Conservation (phyloP, 2,113 vertebrate genomes). For the Neogobius melanostomus region DNA sequence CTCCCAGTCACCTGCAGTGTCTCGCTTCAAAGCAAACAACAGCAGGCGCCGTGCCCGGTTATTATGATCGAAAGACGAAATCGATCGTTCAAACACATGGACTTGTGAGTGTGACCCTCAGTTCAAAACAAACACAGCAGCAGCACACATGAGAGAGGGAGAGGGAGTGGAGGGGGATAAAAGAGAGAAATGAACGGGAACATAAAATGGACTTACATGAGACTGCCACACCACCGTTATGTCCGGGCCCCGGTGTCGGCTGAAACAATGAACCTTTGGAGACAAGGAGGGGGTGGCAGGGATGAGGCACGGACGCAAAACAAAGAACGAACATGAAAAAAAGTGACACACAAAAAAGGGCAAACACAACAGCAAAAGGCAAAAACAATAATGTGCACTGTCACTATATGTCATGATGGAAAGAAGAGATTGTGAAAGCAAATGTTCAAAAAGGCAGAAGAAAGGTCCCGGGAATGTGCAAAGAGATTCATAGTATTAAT, state of each 20-base stretch:
- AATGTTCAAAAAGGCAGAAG: no score
- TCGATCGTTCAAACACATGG: no score
- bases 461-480: no score
- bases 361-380: slow-evolving; percentile 24
- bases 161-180: not conserved
- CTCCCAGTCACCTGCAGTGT: no score
- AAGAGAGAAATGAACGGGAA: slow-evolving; percentile 52
- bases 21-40: no score
- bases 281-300: slow-evolving; percentile 73
- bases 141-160: not conserved
- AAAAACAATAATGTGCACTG: not conserved
- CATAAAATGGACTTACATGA: slow-evolving; percentile 91
- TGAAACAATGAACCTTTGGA: slow-evolving; percentile 98
- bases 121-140: not conserved
- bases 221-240: slow-evolving; percentile 92
- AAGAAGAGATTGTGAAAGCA: no score
- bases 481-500: no score
- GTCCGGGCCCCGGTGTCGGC: slow-evolving; percentile 93
- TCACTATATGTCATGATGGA: no score
- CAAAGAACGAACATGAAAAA: slow-evolving; percentile 16
- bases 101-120: no score
- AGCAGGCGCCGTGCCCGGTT: no score
- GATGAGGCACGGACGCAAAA: slow-evolving; percentile 42
- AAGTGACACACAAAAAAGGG: slow-evolving; percentile 45
- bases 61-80: no score